These are phyloP conservation scores for Threskiornis aethiopicus DNA, from an alignment of 2,797 vertebrate species.

Conservation along the genomic window DNA sequence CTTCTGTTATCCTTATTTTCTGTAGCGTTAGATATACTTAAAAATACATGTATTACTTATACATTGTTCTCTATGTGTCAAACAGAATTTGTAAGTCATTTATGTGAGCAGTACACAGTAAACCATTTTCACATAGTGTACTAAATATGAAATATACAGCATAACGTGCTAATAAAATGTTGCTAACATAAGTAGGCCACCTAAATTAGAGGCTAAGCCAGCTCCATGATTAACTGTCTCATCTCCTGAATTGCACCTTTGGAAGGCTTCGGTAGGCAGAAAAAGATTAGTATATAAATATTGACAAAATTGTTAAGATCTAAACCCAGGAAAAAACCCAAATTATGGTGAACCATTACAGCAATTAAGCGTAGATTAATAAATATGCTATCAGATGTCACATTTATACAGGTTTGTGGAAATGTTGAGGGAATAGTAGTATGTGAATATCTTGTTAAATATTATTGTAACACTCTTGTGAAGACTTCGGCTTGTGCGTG, in stretches of 20 bases:
- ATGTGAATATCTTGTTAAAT: not conserved
- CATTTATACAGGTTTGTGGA: accelerated
- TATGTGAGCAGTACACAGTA: slow-evolving; percentile 40
- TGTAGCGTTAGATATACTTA: not conserved
- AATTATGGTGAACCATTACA: not conserved
- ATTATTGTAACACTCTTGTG: not conserved
- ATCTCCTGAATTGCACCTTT: slow-evolving; percentile 26
- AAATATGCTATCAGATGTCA: not conserved
- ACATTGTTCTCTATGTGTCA: not conserved
- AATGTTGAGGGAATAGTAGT: not conserved
- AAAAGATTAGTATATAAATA: not conserved
- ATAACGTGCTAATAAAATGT: slow-evolving; percentile 59
- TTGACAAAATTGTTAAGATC: not conserved
- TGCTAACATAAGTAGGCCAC: slow-evolving; percentile 62
- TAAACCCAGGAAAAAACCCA: not conserved
- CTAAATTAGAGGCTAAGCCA: slow-evolving; percentile 42
- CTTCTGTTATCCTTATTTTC: slow-evolving; percentile 17
- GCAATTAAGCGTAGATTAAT: not conserved
- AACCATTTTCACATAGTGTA: slow-evolving; percentile 29
- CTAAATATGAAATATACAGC: slow-evolving; percentile 60
- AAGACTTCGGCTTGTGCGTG: not conserved
- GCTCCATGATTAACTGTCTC: slow-evolving; percentile 46
- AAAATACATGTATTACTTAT: slow-evolving; percentile 15
- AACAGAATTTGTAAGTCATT: slow-evolving; percentile 54
- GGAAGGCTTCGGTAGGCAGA: not conserved